A percentile compares a stretch with the other conserved stretches of the same genome.
phyloP scores from a whole-genome alignment of 2,888 invertebrate species.

The Dolichopus griseipennis region DNA sequence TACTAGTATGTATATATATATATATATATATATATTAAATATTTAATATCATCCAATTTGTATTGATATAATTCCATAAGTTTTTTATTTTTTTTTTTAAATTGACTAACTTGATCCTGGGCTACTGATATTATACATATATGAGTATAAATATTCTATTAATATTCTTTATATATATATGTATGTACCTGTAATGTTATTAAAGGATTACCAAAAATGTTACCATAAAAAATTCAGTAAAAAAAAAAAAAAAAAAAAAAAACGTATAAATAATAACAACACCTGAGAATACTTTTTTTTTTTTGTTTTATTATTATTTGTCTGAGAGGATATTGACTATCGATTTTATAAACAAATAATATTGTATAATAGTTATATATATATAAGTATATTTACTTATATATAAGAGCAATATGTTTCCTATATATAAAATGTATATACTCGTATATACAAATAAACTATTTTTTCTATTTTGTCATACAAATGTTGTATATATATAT shows the following conservation, averaged over 20 bases:
- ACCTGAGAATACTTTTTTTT: neutral
- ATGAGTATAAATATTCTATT: no score
- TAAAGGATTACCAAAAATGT: neutral
- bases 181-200: neutral
- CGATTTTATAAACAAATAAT: neutral
- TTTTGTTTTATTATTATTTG: no score
- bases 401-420: no score
- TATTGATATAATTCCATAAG: neutral
- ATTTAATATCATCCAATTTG: neutral
- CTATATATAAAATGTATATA: no score
- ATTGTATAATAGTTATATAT: no score
- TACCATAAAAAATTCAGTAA: neutral
- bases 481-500: no score
- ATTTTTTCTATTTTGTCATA: no score
- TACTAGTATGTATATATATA: neutral
- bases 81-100: neutral
- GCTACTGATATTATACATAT: no score
- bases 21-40: neutral
- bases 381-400: no score
- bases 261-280: neutral
- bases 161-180: neutral
- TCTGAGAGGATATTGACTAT: neutral
- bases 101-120: neutral
- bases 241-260: neutral
- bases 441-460: no score